Base-by-base conservation (phyloP, 2,888 invertebrate species). In the Tiliacea citrago region DNA sequence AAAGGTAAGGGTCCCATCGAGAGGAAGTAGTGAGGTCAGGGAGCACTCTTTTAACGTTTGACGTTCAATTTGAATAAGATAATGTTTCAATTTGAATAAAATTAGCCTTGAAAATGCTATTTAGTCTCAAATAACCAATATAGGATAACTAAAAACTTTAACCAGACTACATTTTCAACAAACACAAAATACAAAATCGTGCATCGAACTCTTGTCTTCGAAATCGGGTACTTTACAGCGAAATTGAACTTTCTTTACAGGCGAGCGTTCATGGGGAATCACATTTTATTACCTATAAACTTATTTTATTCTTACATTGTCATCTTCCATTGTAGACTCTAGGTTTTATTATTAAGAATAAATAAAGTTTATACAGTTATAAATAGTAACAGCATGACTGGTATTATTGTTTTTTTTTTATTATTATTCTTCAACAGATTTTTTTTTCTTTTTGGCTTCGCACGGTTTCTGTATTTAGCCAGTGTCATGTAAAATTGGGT, bases 261-360 rank as follows among this genome's bases (percentile, higher is more conserved):
- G 53, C 75, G 81, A 42, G 58, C 68, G 63, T 85, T 76, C 85
- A 85, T 70, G 82, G 77, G 73, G 72, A 71, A 79, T 66, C 83
- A 75, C 75, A 73, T 82, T 85, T 82, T 82, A 84, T 60, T 45
- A 39, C 49, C 67, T 29, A 84, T 85, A 77, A 85, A 84, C 71
- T 79, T 75, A 72, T 79, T 78, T 83, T 81, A 73, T 79, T 60
- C 42, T 29, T 42, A 65, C 65, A 77, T 65, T 72, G 77, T 79
- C 57, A 57, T 76, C 55, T 45, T 53, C 63, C 57, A 63, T 79
- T 73, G 73, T 73, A 65, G 39, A 79, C 39, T 60, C 45, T 39
- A 39, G 9, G 58, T 18, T 75, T 72, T 71, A 71, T 78, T 68
- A 76, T 57, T 42, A 47, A n/a, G 65, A 39, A 75, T 66, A 62